phyloP scores from a whole-genome alignment of 2,888 invertebrate species.

The Papilio gigon region DNA sequence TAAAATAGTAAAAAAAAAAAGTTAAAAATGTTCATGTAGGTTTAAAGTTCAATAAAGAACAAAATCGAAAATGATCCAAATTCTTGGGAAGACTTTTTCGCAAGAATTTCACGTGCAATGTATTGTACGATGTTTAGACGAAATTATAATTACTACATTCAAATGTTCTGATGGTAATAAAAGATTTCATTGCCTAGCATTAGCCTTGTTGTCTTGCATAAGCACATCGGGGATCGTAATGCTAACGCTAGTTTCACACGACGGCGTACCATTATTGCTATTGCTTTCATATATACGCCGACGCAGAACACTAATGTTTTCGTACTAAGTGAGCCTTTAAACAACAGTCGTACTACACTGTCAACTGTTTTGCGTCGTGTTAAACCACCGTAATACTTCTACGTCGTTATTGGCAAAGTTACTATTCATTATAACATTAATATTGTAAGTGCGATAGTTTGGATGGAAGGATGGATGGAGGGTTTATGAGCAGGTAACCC shows the following conservation, averaged over 20 bases:
- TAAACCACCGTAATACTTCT: background rate
- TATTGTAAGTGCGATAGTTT: too few species aligned
- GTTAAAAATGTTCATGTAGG: background rate
- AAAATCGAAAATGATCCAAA: background rate
- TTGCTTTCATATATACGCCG: background rate
- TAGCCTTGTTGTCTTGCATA: conserved; percentile 21
- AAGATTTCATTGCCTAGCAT: conserved; percentile 21
- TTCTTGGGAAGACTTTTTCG: background rate
- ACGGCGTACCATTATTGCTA: background rate
- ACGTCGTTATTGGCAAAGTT: conserved; percentile 1
- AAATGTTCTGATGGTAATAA: conserved; percentile 17
- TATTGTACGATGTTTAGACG: background rate
- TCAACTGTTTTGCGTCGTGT: background rate
- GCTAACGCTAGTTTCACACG: conserved; percentile 4
- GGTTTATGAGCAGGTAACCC: too few species aligned
- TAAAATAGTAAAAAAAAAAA: background rate
- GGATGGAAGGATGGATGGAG: too few species aligned
- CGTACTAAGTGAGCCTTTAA: too few species aligned
- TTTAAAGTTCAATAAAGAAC: background rate
- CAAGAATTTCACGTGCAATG: background rate
- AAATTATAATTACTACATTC: conserved; percentile 15
- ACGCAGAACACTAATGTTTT: background rate
- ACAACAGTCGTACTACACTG: background rate
- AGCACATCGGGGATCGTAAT: background rate
- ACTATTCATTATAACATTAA: conserved; percentile 4